These are phyloP conservation scores for Conopomorpha cramerella DNA, from an alignment of 1,140 invertebrate genomes.

Conservation along the genomic window DNA sequence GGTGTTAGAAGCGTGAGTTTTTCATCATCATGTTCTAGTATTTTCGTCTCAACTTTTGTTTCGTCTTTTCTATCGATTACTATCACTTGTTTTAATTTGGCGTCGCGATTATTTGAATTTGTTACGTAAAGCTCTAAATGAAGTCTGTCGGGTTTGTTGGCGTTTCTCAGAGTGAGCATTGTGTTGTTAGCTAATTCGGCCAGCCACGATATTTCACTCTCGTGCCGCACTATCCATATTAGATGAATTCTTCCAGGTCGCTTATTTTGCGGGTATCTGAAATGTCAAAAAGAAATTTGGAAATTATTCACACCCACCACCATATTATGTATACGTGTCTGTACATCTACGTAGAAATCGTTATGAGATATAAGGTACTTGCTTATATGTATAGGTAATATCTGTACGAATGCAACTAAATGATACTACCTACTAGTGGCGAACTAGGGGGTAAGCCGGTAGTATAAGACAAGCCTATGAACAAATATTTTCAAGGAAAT, in stretches of 20 bases:
- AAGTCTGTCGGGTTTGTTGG: constrained; percentile 40
- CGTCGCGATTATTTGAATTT: constrained; percentile 13
- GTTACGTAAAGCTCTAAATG: constrained; percentile 46
- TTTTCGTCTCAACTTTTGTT: constrained; percentile 12
- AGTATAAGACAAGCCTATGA: too few relatives aligned
- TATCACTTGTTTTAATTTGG: constrained; percentile 14
- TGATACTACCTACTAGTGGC: too few relatives aligned
- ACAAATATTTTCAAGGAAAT: too few relatives aligned
- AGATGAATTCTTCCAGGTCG: constrained; percentile 37
- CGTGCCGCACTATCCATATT: constrained; percentile 41
- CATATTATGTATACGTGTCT: too few relatives aligned
- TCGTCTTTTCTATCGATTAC: too few relatives aligned
- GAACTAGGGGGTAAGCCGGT: too few relatives aligned
- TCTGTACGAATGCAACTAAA: too few relatives aligned
- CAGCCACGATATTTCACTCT: constrained; percentile 34
- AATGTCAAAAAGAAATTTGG: constrained; percentile 8
- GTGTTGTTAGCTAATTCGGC: constrained; percentile 29
- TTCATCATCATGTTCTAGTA: constrained; percentile 16
- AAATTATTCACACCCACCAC: too few relatives aligned
- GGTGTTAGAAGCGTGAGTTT: constrained; percentile 30
- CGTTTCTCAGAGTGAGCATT: constrained; percentile 25
- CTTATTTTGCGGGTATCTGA: constrained; percentile 27
- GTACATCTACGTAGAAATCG: too few relatives aligned
- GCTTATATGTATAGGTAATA: too few relatives aligned
- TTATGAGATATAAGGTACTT: too few relatives aligned